These are phyloP conservation scores for Meloidogyne hapla DNA, from an alignment of 1,140 invertebrate genomes.

Conservation along the genomic window DNA sequence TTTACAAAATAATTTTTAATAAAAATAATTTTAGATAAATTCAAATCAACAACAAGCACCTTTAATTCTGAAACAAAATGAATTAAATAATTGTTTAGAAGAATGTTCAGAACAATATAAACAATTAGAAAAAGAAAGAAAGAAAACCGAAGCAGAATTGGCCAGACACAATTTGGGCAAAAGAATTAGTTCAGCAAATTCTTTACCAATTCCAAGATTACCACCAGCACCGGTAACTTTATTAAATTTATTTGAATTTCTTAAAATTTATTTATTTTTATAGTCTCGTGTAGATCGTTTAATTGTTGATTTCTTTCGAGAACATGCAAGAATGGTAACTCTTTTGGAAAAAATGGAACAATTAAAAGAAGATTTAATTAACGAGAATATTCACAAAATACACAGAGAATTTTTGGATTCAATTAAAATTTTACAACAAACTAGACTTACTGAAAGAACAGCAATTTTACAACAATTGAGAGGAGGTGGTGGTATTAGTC, in stretches of 20 bases:
- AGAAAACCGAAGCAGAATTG: constrained; percentile 79
- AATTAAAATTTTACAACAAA: constrained; percentile 55
- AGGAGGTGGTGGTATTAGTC: constrained; percentile 58
- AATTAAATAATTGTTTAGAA: constrained; percentile 68
- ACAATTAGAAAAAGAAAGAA: constrained; percentile 78
- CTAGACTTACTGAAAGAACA: constrained; percentile 51
- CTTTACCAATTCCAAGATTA: constrained; percentile 76
- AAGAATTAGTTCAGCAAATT: constrained; percentile 79
- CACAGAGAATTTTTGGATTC: constrained; percentile 57
- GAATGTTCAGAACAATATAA: constrained; percentile 81
- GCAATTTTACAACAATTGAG: constrained; percentile 58
- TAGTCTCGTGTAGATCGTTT: constrained; percentile 78
- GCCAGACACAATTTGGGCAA: constrained; percentile 78
- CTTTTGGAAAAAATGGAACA: constrained; percentile 62
- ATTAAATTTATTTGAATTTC: not conserved
- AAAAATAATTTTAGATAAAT: not conserved
- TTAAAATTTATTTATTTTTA: not conserved
- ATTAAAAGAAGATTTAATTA: constrained; percentile 44
- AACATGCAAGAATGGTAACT: constrained; percentile 73
- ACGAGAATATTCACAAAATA: constrained; percentile 48
- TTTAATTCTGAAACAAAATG: constrained; percentile 14
- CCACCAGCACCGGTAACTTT: constrained; percentile 72
- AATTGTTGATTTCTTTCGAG: constrained; percentile 78
- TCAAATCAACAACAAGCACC: not conserved
- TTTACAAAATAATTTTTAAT: not conserved